Evolutionary conservation across 2,888 invertebrate genomes (phyloP).

Genomic region (Melanostoma scalare): DNA sequence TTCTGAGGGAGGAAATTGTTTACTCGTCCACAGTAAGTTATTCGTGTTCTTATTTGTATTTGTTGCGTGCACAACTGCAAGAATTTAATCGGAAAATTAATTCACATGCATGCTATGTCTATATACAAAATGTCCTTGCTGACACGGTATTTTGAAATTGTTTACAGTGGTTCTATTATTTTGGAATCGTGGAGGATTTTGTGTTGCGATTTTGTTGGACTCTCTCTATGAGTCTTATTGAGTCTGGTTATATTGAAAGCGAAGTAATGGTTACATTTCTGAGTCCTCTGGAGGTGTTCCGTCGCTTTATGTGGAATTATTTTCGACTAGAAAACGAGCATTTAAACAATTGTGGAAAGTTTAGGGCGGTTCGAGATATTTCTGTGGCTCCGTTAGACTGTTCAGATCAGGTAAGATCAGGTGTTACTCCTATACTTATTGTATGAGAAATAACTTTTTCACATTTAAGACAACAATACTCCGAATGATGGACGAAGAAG

Average conservation of each 20-base stretch:
- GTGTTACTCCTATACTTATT: too few relatives aligned
- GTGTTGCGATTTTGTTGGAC: constrained; percentile 91
- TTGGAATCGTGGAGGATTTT: constrained; percentile 91
- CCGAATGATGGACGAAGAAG: constrained; percentile 82
- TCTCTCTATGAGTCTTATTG: constrained; percentile 87
- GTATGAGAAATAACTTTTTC: neutral
- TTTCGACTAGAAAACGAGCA: constrained; percentile 95
- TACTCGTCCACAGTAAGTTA: constrained; percentile 87
- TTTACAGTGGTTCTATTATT: constrained; percentile 89
- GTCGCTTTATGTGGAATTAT: constrained; percentile 93
- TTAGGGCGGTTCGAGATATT: constrained; percentile 93
- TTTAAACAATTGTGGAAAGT: constrained; percentile 94
- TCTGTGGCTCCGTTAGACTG: constrained; percentile 90
- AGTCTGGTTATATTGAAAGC: constrained; percentile 85
- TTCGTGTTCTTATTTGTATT: neutral
- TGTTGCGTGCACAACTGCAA: constrained; percentile 36
- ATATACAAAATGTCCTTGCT: constrained; percentile 21
- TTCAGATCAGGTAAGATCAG: constrained; percentile 85
- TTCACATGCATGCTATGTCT: constrained; percentile 50
- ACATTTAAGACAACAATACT: constrained; percentile 81
- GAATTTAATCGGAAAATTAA: constrained; percentile 51
- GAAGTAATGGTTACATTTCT: constrained; percentile 87
- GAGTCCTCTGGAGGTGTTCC: constrained; percentile 87
- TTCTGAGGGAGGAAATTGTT: constrained; percentile 90
- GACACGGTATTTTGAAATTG: constrained; percentile 40